Conservation (phyloP, 2,797 vertebrate species). For the Crocidura indochinensis region DNA sequence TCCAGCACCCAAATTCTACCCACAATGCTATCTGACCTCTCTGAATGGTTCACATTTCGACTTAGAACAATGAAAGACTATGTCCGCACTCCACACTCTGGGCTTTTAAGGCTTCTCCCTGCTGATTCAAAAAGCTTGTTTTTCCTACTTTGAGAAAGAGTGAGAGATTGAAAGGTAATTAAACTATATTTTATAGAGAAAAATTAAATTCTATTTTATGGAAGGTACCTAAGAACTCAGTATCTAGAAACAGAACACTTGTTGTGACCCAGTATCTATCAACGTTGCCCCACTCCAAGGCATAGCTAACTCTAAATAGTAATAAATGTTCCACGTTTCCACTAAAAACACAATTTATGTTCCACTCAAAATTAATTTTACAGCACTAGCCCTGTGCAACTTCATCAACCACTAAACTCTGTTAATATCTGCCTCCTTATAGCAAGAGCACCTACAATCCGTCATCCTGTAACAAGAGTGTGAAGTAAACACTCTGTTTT, state of each 20-base stretch:
- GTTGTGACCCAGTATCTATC: neutral
- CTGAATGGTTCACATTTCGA: conserved; percentile 11
- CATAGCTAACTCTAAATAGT: conserved; percentile 52
- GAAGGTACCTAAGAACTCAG: conserved; percentile 36
- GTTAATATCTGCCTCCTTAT: neutral
- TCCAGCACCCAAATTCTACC: neutral
- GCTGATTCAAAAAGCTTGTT: conserved; percentile 24
- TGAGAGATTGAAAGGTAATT: conserved; percentile 34
- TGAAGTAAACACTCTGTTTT: too few species aligned
- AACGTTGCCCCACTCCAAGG: conserved; percentile 20
- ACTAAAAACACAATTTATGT: neutral
- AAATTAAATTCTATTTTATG: conserved; percentile 34
- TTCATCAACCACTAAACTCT: neutral
- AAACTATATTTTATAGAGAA: neutral
- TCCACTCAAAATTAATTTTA: conserved; percentile 34
- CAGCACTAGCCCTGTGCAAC: neutral
- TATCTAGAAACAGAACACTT: conserved; percentile 22
- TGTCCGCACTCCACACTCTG: conserved; percentile 1
- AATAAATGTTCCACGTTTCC: conserved; percentile 49
- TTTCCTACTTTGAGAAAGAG: conserved; percentile 56
- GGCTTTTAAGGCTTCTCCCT: conserved; percentile 9
- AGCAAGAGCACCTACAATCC: neutral
- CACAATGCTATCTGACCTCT: neutral
- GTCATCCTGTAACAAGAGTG: neutral
- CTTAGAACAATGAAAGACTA: neutral